Evolutionary conservation across 2,113 vertebrate genomes (phyloP).

Genomic region (Thermophis baileyi): DNA sequence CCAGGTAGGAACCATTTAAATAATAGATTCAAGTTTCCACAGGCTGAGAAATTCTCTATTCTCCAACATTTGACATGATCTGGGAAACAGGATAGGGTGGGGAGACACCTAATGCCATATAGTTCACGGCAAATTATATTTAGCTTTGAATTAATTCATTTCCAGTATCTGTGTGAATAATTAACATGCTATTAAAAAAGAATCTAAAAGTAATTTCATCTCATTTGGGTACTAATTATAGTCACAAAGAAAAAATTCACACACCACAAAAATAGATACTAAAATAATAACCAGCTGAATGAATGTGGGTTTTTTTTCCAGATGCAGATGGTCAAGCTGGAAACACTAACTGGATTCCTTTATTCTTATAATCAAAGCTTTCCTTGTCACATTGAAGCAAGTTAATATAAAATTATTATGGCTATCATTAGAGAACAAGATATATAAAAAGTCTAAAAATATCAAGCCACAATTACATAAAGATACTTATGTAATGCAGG

Average conservation of each 20-base stretch:
- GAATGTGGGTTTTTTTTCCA: background rate
- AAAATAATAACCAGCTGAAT: background rate
- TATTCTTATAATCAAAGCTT: background rate
- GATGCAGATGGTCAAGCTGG: background rate
- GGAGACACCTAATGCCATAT: background rate
- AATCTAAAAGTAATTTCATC: constrained; percentile 20
- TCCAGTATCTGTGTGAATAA: background rate
- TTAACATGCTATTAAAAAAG: background rate
- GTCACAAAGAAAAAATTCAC: background rate
- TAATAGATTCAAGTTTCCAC: background rate
- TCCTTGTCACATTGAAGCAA: background rate
- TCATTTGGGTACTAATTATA: background rate
- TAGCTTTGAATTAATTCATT: background rate
- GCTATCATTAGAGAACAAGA: background rate
- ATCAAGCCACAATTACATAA: background rate
- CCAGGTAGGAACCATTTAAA: background rate
- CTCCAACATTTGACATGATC: background rate
- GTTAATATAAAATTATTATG: background rate
- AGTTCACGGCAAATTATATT: background rate
- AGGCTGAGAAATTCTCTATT: background rate
- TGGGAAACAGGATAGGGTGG: background rate
- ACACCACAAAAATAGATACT: background rate
- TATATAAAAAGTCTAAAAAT: background rate
- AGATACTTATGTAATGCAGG: background rate
- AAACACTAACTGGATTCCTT: background rate